Percentiles rank a stretch among this genome's conserved stretches.
Evolutionary conservation across 2,888 invertebrate species (phyloP).

Genomic region (Norana najaformis): DNA sequence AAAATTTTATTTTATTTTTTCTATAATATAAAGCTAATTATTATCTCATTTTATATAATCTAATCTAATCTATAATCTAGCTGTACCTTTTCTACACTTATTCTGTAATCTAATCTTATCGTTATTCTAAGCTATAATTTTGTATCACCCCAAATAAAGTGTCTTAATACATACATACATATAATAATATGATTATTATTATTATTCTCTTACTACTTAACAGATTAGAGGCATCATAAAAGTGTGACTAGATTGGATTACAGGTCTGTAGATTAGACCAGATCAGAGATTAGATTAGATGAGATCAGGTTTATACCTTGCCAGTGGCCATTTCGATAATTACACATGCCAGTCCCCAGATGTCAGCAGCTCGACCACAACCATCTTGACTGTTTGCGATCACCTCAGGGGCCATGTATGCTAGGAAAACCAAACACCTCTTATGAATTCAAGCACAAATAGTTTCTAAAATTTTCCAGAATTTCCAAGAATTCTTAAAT

Average conservation of each 20-base stretch:
- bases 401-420: constrained; percentile 96
- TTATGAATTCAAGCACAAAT: too few species aligned
- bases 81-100: too few species aligned
- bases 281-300: neutral
- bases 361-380: constrained; percentile 89
- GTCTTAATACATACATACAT: neutral
- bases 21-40: neutral
- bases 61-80: neutral
- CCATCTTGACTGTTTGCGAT: constrained; percentile 69
- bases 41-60: neutral
- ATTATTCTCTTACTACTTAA: neutral
- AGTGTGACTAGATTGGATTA: neutral
- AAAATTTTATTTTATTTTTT: neutral
- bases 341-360: constrained; percentile 94
- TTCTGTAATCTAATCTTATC: neutral
- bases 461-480: neutral
- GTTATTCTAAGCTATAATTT: too few species aligned
- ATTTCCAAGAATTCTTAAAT: too few species aligned
- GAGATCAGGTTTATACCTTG: constrained; percentile 69
- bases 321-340: constrained; percentile 94
- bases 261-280: neutral
- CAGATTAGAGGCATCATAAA: neutral
- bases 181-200: too few species aligned
- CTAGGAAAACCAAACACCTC: constrained; percentile 68
- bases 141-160: too few species aligned